phyloP scores from a whole-genome alignment of 2,888 invertebrate genomes.

The Hirtodrosophila cameraria region DNA sequence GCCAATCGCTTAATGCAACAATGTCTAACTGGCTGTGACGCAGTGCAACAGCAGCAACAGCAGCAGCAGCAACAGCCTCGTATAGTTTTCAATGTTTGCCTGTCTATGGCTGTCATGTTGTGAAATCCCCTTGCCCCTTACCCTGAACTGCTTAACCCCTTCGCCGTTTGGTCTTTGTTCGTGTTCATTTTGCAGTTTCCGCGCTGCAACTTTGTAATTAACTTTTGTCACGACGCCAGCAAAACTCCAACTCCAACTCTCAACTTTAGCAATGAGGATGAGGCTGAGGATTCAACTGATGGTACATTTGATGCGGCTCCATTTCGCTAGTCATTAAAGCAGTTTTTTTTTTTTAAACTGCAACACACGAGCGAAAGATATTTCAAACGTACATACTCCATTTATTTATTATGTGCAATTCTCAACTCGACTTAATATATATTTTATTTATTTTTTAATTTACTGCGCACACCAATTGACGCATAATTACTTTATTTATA shows the following conservation, averaged over 20 bases:
- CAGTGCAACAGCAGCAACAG: conserved; percentile 25
- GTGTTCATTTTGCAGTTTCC: conserved; percentile 66
- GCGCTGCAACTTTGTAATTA: conserved; percentile 80
- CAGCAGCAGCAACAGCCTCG: conserved; percentile 20
- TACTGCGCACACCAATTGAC: conserved; percentile 42
- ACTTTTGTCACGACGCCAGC: conserved; percentile 79
- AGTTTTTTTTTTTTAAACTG: conserved; percentile 1
- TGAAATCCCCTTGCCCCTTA: not conserved
- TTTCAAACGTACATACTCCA: conserved; percentile 45
- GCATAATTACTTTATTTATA: conserved; percentile 58
- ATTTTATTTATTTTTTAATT: conserved; percentile 44
- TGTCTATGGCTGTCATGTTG: conserved; percentile 45
- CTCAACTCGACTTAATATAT: conserved; percentile 18
- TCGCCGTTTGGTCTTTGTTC: conserved; percentile 46
- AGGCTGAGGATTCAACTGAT: conserved; percentile 8
- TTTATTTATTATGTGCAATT: conserved; percentile 29
- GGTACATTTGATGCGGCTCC: conserved; percentile 21
- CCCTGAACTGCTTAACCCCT: conserved; percentile 11
- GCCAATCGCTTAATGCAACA: conserved; percentile 56
- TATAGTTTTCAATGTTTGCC: conserved; percentile 23
- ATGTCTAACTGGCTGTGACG: conserved; percentile 58
- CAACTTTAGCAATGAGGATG: conserved; percentile 1
- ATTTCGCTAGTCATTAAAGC: conserved; percentile 41
- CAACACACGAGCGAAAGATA: conserved; percentile 1
- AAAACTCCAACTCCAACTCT: conserved; percentile 1